Evolutionary conservation across 2,888 invertebrate genomes (phyloP).

Genomic region (Nasonia oneida): DNA sequence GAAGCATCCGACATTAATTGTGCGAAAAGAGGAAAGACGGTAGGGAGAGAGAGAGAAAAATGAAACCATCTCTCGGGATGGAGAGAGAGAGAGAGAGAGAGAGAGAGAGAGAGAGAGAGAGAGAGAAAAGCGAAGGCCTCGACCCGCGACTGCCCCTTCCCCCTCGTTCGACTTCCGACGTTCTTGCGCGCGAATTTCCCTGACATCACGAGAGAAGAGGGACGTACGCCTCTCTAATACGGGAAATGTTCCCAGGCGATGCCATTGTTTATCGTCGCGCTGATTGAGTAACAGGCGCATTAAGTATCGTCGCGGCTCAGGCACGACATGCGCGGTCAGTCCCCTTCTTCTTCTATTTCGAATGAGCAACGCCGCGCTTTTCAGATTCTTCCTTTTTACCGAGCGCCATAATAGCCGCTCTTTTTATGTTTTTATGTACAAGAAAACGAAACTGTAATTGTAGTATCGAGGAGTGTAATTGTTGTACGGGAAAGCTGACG

Average conservation of each 20-base stretch:
- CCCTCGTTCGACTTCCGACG: constrained; percentile 27
- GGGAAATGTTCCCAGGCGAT: constrained; percentile 76
- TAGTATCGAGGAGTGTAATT: background rate
- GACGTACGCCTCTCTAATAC: constrained; percentile 69
- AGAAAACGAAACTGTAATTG: background rate
- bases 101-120: constrained; percentile 35
- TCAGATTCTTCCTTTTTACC: background rate
- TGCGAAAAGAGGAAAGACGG: constrained; percentile 49
- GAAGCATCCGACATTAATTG: constrained; percentile 58
- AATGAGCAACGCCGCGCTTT: background rate
- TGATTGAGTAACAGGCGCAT: constrained; percentile 70
- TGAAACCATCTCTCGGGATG: constrained; percentile 46
- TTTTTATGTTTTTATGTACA: background rate
- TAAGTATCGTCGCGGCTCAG: constrained; percentile 55
- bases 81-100: background rate
- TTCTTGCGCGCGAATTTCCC: constrained; percentile 65
- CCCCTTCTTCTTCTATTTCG: constrained; percentile 18
- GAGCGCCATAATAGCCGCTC: background rate
- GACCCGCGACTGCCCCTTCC: constrained; percentile 65
- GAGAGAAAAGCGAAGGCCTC: constrained; percentile 63
- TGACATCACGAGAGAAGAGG: constrained; percentile 67
- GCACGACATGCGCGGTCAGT: constrained; percentile 63
- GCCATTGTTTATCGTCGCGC: constrained; percentile 71
- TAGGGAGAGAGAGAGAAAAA: constrained; percentile 30
- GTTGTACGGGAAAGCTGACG: background rate